These are phyloP conservation scores for Elegia similella DNA, from an alignment of 2,888 invertebrate species.

Conservation along the genomic window DNA sequence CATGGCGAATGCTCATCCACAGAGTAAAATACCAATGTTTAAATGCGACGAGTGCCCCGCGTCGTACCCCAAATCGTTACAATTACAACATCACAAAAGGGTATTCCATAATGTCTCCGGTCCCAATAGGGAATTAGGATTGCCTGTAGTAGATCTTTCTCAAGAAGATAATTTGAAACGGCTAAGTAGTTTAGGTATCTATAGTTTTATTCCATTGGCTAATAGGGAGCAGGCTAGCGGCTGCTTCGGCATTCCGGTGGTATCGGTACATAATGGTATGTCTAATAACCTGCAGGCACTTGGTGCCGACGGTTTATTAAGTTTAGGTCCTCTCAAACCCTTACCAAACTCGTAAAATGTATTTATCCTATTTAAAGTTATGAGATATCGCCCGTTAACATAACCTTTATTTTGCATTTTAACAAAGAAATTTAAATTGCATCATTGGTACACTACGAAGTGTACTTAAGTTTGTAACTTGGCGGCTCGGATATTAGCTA, in stretches of 20 bases:
- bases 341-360: slow-evolving; percentile 65
- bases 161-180: slow-evolving; percentile 85
- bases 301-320: slow-evolving; percentile 86
- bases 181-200: slow-evolving; percentile 85
- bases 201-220: slow-evolving; percentile 87
- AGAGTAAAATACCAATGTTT: slow-evolving; percentile 65
- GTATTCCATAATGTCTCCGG: slow-evolving; percentile 72
- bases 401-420: neutral
- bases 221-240: slow-evolving; percentile 83
- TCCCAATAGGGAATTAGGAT: slow-evolving; percentile 82
- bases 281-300: slow-evolving; percentile 82
- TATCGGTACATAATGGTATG: slow-evolving; percentile 84
- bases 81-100: slow-evolving; percentile 83
- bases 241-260: slow-evolving; percentile 87
- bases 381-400: neutral
- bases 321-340: slow-evolving; percentile 86
- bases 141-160: slow-evolving; percentile 88
- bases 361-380: neutral
- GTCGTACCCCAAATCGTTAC: slow-evolving; percentile 86
- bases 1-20: slow-evolving; percentile 66
- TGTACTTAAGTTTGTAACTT: too few relatives aligned
- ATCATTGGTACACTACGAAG: too few relatives aligned
- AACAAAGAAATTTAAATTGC: neutral
- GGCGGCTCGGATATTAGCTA: too few relatives aligned
- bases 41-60: slow-evolving; percentile 88